phyloP scores from a whole-genome alignment of 2,113 vertebrate genomes.

The Anolis carolinensis region DNA sequence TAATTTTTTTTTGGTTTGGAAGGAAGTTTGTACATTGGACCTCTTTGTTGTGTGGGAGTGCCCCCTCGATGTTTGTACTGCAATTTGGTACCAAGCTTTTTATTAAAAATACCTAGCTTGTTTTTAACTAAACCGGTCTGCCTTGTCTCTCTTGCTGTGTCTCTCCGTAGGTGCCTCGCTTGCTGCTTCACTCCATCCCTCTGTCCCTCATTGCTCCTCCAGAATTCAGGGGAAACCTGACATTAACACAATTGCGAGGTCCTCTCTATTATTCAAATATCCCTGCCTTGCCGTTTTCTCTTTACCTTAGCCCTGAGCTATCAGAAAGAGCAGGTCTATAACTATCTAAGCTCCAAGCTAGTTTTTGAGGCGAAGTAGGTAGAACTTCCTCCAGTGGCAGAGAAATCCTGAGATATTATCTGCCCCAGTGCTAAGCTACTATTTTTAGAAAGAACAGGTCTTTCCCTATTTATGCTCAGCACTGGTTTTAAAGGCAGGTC shows the following conservation, averaged over 20 bases:
- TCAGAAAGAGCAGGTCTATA: too few relatives aligned
- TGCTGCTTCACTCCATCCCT: constrained; percentile 82
- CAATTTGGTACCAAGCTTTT: constrained; percentile 90
- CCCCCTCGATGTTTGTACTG: constrained; percentile 91
- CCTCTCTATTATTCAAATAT: constrained; percentile 92
- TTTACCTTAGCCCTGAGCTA: too few relatives aligned
- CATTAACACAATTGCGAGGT: too few relatives aligned
- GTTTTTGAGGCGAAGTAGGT: too few relatives aligned
- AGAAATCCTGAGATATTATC: too few relatives aligned
- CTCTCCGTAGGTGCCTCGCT: constrained; percentile 82
- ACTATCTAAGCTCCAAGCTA: too few relatives aligned
- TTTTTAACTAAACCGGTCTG: constrained; percentile 94
- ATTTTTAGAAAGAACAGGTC: too few relatives aligned
- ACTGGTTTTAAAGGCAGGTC: too few relatives aligned
- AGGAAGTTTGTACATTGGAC: constrained; percentile 82
- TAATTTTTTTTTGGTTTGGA: too few relatives aligned
- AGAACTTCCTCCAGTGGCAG: too few relatives aligned
- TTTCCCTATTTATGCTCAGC: too few relatives aligned
- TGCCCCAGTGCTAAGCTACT: too few relatives aligned
- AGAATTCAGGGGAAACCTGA: constrained; percentile 60
- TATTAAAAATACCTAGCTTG: constrained; percentile 96
- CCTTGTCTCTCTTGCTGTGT: constrained; percentile 98
- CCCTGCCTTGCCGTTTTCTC: constrained; percentile 76
- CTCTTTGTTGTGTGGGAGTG: constrained; percentile 86
- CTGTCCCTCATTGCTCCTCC: constrained; percentile 69